These are phyloP conservation scores for Lethocerus indicus DNA, from an alignment of 1,140 invertebrate species.

Conservation along the genomic window DNA sequence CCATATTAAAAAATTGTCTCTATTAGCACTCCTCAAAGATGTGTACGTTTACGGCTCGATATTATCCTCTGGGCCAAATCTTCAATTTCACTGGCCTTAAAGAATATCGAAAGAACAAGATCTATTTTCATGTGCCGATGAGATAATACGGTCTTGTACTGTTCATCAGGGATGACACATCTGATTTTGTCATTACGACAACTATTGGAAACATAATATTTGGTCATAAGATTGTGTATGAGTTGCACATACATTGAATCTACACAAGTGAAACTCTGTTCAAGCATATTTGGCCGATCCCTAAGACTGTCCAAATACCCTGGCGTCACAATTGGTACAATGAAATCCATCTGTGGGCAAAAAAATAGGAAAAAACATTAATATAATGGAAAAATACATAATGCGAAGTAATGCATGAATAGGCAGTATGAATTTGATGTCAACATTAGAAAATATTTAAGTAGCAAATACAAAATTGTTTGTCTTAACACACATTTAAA, in stretches of 20 bases:
- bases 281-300: not conserved
- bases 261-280: not conserved
- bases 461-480: no score
- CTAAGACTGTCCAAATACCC: slow-evolving; percentile 10
- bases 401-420: no score
- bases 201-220: slow-evolving; percentile 11
- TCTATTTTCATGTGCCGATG: slow-evolving; percentile 8
- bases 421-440: no score
- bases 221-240: slow-evolving; percentile 14
- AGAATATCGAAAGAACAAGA: slow-evolving; percentile 3
- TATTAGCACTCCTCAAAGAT: no score
- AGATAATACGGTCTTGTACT: slow-evolving; percentile 14
- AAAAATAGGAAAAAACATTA: no score
- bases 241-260: slow-evolving; percentile 8
- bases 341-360: slow-evolving; percentile 14
- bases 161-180: slow-evolving; percentile 15
- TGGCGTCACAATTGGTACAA: slow-evolving; percentile 13
- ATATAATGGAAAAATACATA: no score
- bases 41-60: no score
- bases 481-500: no score
- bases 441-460: no score
- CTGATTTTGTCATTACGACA: slow-evolving; percentile 13
- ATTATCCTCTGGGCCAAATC: slow-evolving; percentile 10
- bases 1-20: no score
- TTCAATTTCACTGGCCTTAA: slow-evolving; percentile 5